phyloP scores from a whole-genome alignment of 2,113 vertebrate species.

The Percopsis transmontana region DNA sequence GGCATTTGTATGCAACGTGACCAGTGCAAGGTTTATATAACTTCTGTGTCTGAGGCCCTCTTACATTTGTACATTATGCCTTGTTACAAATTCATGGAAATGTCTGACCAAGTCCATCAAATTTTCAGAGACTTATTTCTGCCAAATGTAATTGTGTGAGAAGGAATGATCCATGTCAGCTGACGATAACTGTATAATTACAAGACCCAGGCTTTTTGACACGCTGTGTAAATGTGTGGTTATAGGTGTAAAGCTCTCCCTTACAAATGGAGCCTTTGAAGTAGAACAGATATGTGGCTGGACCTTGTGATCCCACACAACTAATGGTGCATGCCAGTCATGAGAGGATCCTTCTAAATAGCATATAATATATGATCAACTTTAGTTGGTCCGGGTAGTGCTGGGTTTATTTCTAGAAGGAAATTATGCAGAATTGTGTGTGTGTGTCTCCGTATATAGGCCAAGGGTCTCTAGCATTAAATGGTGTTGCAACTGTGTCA shows the following conservation, averaged over 20 bases:
- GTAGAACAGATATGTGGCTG: slow-evolving; percentile 36
- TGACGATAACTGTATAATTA: slow-evolving; percentile 4
- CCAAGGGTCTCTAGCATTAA: slow-evolving; percentile 10
- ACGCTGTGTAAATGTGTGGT: slow-evolving; percentile 30
- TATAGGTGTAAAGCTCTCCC: slow-evolving; percentile 33
- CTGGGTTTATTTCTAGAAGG: neutral
- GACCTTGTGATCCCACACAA: slow-evolving; percentile 38
- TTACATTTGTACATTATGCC: neutral
- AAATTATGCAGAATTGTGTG: neutral
- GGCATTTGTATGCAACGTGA: neutral
- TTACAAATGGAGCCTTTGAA: slow-evolving; percentile 37
- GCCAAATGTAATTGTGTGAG: neutral
- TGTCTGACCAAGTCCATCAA: neutral
- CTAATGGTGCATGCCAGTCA: slow-evolving; percentile 24
- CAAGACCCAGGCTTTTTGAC: slow-evolving; percentile 29
- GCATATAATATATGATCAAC: slow-evolving; percentile 20
- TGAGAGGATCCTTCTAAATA: neutral
- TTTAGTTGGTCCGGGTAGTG: slow-evolving; percentile 10
- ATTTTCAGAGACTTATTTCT: neutral
- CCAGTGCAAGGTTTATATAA: slow-evolving; percentile 17
- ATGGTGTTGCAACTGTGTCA: slow-evolving; percentile 7
- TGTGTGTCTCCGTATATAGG: neutral
- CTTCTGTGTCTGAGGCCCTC: neutral
- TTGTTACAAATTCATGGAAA: slow-evolving; percentile 13
- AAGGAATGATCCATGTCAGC: slow-evolving; percentile 30